Evolutionary conservation across 1,140 invertebrate species (phyloP).

Genomic region (Aphidius gifuensis): DNA sequence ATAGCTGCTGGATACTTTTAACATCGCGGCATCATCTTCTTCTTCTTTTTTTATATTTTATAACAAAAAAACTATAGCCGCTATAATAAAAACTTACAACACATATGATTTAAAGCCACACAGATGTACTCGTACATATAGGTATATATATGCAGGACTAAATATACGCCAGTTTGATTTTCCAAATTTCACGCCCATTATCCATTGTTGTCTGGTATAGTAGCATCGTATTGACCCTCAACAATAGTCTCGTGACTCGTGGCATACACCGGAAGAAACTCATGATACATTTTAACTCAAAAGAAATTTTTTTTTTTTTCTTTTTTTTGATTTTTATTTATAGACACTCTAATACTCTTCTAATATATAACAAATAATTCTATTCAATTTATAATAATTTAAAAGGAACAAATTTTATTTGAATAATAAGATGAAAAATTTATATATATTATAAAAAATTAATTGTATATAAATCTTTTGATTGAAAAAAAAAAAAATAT

Average conservation of each 20-base stretch:
- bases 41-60: conserved; percentile 1
- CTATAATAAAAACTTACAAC: neutral
- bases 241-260: conserved; percentile 37
- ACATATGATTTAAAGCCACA: no score
- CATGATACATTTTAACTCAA: conserved; percentile 1
- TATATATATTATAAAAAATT: no score
- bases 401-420: no score
- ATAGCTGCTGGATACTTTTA: conserved; percentile 15
- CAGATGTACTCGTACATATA: conserved; percentile 1
- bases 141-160: conserved; percentile 1
- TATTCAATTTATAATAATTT: no score
- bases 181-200: conserved; percentile 55
- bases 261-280: conserved; percentile 2
- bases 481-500: no score
- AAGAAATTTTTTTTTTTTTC: conserved; percentile 3
- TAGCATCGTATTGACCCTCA: conserved; percentile 29
- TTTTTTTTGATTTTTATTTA: conserved; percentile 7
- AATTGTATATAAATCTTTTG: no score
- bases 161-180: conserved; percentile 36
- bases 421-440: no score
- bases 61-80: conserved; percentile 5
- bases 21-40: conserved; percentile 24
- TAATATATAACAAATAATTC: no score
- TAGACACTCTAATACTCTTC: no score
- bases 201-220: conserved; percentile 35